Conservation (phyloP, 2,888 invertebrate genomes). For the Troilus luridus region DNA sequence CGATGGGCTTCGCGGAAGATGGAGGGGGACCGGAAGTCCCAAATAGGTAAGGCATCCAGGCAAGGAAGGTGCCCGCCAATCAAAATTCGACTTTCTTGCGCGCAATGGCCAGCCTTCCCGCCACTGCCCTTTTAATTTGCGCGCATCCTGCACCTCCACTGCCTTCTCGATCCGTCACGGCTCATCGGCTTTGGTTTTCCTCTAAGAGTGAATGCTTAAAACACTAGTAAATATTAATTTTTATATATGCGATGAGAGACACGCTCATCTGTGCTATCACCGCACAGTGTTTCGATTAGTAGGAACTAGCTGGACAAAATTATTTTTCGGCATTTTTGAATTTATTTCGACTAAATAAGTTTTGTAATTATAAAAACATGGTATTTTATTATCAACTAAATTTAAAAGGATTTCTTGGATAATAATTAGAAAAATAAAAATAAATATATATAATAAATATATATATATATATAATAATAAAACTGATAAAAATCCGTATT, state of each 20-base stretch:
- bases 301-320: too few relatives aligned
- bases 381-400: too few relatives aligned
- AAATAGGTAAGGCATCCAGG: conserved; percentile 44
- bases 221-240: background rate
- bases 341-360: too few relatives aligned
- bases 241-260: background rate
- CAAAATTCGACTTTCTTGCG: conserved; percentile 9
- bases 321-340: too few relatives aligned
- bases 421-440: too few relatives aligned
- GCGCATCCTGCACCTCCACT: background rate
- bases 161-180: conserved; percentile 3
- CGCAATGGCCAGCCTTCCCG: conserved; percentile 19
- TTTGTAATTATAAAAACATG: too few relatives aligned
- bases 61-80: conserved; percentile 32
- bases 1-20: conserved; percentile 36
- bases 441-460: too few relatives aligned
- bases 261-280: too few relatives aligned
- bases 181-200: background rate
- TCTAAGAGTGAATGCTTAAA: background rate
- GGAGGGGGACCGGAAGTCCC: conserved; percentile 43
- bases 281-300: too few relatives aligned
- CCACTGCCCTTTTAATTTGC: conserved; percentile 15
- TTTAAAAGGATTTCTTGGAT: too few relatives aligned
- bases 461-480: too few relatives aligned
- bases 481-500: too few relatives aligned